Percentiles rank a stretch among this genome's conserved stretches.
Evolutionary conservation across 2,888 invertebrate species (phyloP).

Genomic region (Minunthozetes semirufus): DNA sequence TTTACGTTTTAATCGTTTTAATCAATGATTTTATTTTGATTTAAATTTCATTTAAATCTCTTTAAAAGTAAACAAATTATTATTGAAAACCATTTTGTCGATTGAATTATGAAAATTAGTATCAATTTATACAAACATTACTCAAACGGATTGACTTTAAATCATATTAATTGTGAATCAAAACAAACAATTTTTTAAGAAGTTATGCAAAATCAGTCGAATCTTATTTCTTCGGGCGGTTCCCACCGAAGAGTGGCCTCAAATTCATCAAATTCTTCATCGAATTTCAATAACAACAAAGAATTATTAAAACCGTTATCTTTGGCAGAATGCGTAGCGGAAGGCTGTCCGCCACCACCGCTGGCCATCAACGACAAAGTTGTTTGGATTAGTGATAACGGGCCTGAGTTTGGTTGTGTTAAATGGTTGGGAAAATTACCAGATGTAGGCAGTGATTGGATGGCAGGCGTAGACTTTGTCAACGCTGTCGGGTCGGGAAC

Average conservation of each 20-base stretch:
- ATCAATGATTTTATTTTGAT: background rate
- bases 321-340: constrained; percentile 29
- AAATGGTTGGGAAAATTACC: constrained; percentile 54
- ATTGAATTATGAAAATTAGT: background rate
- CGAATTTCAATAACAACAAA: background rate
- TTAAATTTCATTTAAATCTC: background rate
- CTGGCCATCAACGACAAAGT: constrained; percentile 51
- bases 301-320: constrained; percentile 23
- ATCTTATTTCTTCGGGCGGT: constrained; percentile 12
- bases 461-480: constrained; percentile 56
- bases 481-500: constrained; percentile 54
- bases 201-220: constrained; percentile 26
- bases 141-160: background rate
- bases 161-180: background rate
- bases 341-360: constrained; percentile 40
- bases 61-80: background rate
- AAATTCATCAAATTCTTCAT: constrained; percentile 17
- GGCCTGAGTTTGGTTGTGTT: constrained; percentile 52
- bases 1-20: background rate
- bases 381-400: constrained; percentile 53
- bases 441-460: constrained; percentile 48
- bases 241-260: constrained; percentile 18
- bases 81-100: background rate
- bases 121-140: background rate
- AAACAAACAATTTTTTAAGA: background rate